Evolutionary conservation across 2,888 invertebrate genomes (phyloP).

Genomic region (Pseudococcus viburni): DNA sequence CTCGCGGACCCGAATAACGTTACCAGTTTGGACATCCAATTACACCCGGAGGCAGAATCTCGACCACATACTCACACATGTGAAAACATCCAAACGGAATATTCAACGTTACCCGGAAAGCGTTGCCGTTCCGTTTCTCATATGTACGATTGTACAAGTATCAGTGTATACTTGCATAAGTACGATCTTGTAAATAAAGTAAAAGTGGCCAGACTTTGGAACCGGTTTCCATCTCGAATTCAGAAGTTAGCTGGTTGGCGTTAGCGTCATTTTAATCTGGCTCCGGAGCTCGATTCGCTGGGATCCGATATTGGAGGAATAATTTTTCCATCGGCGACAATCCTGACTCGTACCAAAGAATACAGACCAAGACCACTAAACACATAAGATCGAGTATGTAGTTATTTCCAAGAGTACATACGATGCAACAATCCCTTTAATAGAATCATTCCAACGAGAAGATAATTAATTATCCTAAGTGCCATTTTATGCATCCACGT

Average conservation of each 20-base stretch:
- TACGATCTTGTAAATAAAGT: slow-evolving; percentile 48
- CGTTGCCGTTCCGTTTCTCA: slow-evolving; percentile 39
- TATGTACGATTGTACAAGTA: no score
- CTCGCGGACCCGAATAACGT: no score
- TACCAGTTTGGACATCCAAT: no score
- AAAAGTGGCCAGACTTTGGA: slow-evolving; percentile 50
- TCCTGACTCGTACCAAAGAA: background rate
- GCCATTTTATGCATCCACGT: background rate
- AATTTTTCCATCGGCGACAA: background rate
- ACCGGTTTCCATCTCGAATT: slow-evolving; percentile 4
- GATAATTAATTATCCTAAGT: background rate
- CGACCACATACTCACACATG: background rate
- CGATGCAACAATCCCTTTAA: background rate
- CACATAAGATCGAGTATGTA: no score
- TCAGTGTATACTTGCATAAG: slow-evolving; percentile 23
- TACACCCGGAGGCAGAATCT: no score
- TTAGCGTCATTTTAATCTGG: slow-evolving; percentile 26
- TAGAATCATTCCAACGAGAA: background rate
- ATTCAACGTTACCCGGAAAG: slow-evolving; percentile 54
- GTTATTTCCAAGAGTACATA: background rate
- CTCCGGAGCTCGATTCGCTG: background rate
- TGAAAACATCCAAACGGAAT: slow-evolving; percentile 25
- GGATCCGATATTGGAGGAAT: background rate
- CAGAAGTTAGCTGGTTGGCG: slow-evolving; percentile 12
- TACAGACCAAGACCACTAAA: background rate